Conservation (phyloP, 2,113 vertebrate species). For the Balaeniceps rex region DNA sequence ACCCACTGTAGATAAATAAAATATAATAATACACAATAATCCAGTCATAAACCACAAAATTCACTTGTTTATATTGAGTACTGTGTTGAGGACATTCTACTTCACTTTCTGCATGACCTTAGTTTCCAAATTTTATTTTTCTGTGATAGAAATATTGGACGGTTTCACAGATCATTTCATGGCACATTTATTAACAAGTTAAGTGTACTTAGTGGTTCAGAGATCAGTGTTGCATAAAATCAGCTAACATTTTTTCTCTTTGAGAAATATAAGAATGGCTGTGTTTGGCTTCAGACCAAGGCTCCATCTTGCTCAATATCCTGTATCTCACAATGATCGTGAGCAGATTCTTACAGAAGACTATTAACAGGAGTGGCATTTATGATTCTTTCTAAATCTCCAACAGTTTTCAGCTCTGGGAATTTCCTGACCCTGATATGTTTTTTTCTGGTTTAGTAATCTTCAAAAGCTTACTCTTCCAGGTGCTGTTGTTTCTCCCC, state of each 20-base stretch:
- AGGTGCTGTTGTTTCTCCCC: neutral
- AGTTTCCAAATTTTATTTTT: neutral
- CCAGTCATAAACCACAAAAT: neutral
- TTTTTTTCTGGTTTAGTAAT: neutral
- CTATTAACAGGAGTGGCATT: neutral
- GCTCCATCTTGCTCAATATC: neutral
- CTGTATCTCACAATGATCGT: neutral
- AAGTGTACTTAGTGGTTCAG: neutral
- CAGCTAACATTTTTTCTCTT: neutral
- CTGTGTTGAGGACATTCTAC: neutral
- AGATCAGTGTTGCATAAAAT: neutral
- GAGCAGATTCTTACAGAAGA: neutral
- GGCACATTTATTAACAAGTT: neutral
- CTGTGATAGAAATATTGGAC: neutral
- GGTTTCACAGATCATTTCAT: neutral
- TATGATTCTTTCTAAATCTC: neutral
- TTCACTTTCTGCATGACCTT: neutral
- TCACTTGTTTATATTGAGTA: neutral
- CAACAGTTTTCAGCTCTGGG: neutral
- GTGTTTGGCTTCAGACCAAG: neutral
- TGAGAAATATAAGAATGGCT: neutral
- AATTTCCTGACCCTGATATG: neutral
- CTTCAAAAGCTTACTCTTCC: neutral
- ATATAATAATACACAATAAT: neutral
- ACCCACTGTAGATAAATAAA: neutral